Conservation (phyloP, 1,140 invertebrate genomes). For the Ditylenchus dipsaci region DNA sequence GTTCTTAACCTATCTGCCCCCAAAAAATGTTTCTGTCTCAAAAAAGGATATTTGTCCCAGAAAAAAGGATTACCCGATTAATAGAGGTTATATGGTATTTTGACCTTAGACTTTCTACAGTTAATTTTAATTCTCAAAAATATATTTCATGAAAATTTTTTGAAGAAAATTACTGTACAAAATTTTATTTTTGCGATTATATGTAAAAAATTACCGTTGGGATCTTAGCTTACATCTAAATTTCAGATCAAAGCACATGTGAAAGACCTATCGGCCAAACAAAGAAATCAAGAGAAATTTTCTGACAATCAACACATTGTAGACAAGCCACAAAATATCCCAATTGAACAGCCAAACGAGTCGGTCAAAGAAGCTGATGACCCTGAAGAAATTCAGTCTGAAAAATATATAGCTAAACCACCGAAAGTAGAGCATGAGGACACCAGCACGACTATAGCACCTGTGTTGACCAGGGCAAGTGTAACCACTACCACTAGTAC, state of each 20-base stretch:
- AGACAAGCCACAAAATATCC: background rate
- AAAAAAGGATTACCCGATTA: too few relatives aligned
- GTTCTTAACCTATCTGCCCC: too few relatives aligned
- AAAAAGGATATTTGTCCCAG: too few relatives aligned
- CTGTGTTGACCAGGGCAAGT: background rate
- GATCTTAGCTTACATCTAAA: background rate
- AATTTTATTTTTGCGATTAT: too few relatives aligned
- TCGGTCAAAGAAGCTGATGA: background rate
- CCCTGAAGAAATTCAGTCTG: background rate
- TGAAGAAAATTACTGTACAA: too few relatives aligned
- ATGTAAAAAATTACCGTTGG: too few relatives aligned
- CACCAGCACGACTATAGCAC: background rate
- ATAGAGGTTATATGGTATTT: too few relatives aligned
- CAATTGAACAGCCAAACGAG: background rate
- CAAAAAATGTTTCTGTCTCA: too few relatives aligned
- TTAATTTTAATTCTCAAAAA: too few relatives aligned
- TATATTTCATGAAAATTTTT: too few relatives aligned
- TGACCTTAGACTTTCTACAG: too few relatives aligned
- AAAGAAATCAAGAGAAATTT: background rate
- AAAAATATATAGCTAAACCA: background rate
- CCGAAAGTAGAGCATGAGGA: background rate
- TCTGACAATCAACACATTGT: slow-evolving; percentile 8
- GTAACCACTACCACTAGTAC: background rate
- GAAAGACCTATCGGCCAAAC: slow-evolving; percentile 5
- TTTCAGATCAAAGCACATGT: slow-evolving; percentile 24